Conservation (phyloP, 2,797 vertebrate genomes). For the Anguilla obscura region DNA sequence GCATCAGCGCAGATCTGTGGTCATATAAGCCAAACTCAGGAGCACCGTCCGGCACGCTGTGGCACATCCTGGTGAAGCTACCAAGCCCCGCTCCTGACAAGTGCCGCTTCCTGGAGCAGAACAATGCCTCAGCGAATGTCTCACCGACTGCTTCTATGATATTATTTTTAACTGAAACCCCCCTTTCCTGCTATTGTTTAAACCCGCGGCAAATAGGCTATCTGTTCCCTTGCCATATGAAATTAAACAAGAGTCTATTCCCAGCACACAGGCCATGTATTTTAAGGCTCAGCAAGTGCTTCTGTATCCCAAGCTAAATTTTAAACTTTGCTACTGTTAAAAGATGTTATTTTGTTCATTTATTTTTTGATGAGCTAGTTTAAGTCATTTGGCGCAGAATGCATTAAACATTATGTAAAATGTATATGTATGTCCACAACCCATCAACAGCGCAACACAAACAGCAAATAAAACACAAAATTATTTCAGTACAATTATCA, state of each 20-base stretch:
- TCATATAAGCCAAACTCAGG: no score
- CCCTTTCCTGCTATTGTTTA: conserved; percentile 71
- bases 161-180: conserved; percentile 48
- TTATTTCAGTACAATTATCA: background rate
- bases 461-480: background rate
- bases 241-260: conserved; percentile 1
- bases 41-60: background rate
- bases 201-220: conserved; percentile 26
- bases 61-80: conserved; percentile 54
- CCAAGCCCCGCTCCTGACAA: conserved; percentile 3
- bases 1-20: background rate
- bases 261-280: background rate
- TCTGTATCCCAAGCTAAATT: background rate
- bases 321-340: background rate
- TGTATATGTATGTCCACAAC: background rate
- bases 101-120: conserved; percentile 61
- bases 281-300: background rate
- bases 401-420: background rate
- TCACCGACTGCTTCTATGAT: conserved; percentile 3
- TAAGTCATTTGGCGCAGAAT: background rate
- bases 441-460: background rate
- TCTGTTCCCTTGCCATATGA: background rate
- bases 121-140: conserved; percentile 30
- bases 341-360: background rate
- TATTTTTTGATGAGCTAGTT: background rate